Percentiles rank a stretch among this genome's conserved stretches.
phyloP scores from a whole-genome alignment of 2,888 invertebrate species.

The Tortricodes alternella region DNA sequence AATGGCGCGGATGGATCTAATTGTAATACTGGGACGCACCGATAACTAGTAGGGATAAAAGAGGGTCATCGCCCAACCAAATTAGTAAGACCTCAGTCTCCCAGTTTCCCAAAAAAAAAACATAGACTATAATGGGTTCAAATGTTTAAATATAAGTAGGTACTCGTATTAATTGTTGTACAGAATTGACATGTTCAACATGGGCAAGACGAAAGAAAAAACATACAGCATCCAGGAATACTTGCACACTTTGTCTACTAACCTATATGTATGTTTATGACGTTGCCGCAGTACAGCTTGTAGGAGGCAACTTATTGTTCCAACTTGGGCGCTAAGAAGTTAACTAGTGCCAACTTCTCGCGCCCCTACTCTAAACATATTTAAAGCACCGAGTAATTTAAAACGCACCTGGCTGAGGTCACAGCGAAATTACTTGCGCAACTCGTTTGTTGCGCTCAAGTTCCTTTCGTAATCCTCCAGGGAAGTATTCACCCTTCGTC shows the following conservation, averaged over 20 bases:
- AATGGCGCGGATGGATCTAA: too few species aligned
- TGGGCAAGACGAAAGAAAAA: too few species aligned
- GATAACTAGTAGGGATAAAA: too few species aligned
- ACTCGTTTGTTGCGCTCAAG: constrained; percentile 28
- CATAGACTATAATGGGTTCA: too few species aligned
- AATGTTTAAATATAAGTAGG: too few species aligned
- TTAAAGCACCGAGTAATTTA: constrained; percentile 40
- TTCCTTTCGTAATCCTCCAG: constrained; percentile 1
- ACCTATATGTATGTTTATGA: constrained; percentile 6
- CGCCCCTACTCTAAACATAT: constrained; percentile 39
- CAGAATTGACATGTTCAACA: too few species aligned
- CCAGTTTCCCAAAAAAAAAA: too few species aligned
- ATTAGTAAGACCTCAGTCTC: too few species aligned
- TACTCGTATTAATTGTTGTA: too few species aligned
- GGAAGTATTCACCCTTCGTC: constrained; percentile 2
- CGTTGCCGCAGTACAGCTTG: background rate
- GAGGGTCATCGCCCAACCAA: too few species aligned
- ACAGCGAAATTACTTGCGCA: constrained; percentile 32
- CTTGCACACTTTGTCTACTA: background rate
- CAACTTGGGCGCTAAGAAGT: constrained; percentile 39
- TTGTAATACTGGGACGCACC: too few species aligned
- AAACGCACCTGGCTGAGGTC: constrained; percentile 33
- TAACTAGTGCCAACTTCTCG: constrained; percentile 34
- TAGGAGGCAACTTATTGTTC: constrained; percentile 31
- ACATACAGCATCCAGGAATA: too few species aligned